Base-by-base conservation (phyloP, 2,113 vertebrate genomes). In the Probosciger aterrimus region DNA sequence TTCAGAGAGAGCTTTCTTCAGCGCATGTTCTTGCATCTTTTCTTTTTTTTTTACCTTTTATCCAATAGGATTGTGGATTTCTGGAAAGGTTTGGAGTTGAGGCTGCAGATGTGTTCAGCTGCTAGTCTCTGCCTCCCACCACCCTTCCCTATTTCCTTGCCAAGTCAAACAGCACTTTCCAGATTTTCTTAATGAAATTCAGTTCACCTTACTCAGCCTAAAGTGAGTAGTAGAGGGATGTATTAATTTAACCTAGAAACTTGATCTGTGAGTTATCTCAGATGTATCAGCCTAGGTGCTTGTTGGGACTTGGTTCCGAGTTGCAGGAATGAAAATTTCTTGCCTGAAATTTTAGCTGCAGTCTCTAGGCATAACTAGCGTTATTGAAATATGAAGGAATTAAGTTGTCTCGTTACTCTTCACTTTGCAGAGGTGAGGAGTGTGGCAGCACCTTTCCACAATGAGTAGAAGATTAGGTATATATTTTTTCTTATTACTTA, bases 151-250 rank as follows among this genome's bases (percentile, higher is more conserved):
- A 44, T 86, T 90, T 88, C 88, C 57, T 92, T 93, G 90, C 93
- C 86, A 95, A 41, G 76, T 91, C 62, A 94, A 96, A 93, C 69
- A 92, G 65, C 84, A 73, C 62, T 86, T 97, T 84, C 86, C 92
- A 96, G 88, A 92, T 96, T 93, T 96, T 84, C 74, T 69, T 93
- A 94, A 96, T 93, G 93, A 96, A 93, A 94, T 96, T 94, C 86
- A 91, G 47, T 84, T 94, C 70, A 86, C 88, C 49, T 86, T 91
- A 92, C 27, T 83, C 78, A 83, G 76, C 88, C 79, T 90, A 24
- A 91, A 82, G 57, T 68, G 74, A 76, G 50, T 88, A 71, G 64
- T 68, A 44, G 65, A 84, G 69, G 65, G 62, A 35, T 86, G 37
- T 78, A 75, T 89, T 95, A 88, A 94, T 96, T 95, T 92, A 96